Evolutionary conservation across 2,113 vertebrate species (phyloP).

Genomic region (Acanthochromis polyacanthus): DNA sequence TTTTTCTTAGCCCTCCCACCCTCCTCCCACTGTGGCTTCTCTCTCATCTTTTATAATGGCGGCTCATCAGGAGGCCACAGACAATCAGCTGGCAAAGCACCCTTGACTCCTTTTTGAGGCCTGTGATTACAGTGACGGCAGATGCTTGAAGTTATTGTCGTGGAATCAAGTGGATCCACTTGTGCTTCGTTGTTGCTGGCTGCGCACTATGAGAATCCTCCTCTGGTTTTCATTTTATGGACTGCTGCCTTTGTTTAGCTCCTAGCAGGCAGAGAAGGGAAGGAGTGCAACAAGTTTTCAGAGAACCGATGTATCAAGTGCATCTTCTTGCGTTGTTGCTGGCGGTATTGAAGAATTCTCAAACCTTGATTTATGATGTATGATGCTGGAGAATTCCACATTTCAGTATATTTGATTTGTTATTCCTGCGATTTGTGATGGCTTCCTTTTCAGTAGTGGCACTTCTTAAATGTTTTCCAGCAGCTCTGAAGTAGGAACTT

Average conservation of each 20-base stretch:
- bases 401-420: constrained; percentile 15
- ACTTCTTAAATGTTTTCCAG: neutral
- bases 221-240: constrained; percentile 11
- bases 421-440: constrained; percentile 19
- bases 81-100: constrained; percentile 71
- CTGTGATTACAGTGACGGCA: constrained; percentile 62
- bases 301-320: neutral
- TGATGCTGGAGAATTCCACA: constrained; percentile 1
- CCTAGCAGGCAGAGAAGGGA: constrained; percentile 2
- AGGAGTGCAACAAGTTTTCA: neutral
- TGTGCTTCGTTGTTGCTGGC: constrained; percentile 32
- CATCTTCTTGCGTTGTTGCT: constrained; percentile 4
- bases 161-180: constrained; percentile 72
- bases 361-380: constrained; percentile 9
- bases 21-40: constrained; percentile 11
- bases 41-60: constrained; percentile 69
- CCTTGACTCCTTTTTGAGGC: constrained; percentile 63
- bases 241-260: constrained; percentile 19
- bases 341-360: neutral
- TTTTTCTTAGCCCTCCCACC: constrained; percentile 14
- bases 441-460: constrained; percentile 14
- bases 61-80: constrained; percentile 71
- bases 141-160: constrained; percentile 62
- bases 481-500: neutral
- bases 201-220: neutral